Percentiles rank a stretch among this genome's conserved stretches.
These are phyloP conservation scores for Drosophila mimetica DNA, from an alignment of 2,888 invertebrate genomes.

Conservation along the genomic window DNA sequence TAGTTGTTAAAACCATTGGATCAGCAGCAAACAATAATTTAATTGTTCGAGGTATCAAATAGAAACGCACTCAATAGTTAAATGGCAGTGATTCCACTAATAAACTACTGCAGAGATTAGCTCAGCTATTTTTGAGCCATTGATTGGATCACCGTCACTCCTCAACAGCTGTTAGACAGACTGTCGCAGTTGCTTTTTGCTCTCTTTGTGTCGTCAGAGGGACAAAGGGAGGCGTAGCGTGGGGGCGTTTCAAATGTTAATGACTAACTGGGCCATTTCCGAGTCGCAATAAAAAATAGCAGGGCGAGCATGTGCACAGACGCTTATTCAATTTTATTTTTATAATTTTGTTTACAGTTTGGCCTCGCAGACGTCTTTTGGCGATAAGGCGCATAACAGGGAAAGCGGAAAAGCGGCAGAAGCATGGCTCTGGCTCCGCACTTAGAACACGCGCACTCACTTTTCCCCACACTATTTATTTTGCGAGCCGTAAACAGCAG, in stretches of 20 bases:
- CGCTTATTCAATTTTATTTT: slow-evolving; percentile 49
- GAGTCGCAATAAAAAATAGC: slow-evolving; percentile 66
- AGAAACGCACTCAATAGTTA: neutral
- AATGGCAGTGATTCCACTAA: neutral
- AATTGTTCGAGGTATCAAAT: neutral
- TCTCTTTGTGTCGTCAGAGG: slow-evolving; percentile 7
- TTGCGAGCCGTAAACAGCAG: slow-evolving; percentile 32
- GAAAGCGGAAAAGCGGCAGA: slow-evolving; percentile 30
- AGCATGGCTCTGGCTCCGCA: slow-evolving; percentile 31
- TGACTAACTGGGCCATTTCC: slow-evolving; percentile 61
- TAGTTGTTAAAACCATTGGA: neutral
- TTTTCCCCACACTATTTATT: slow-evolving; percentile 20
- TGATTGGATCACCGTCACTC: slow-evolving; percentile 10
- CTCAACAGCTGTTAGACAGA: slow-evolving; percentile 59
- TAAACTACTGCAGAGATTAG: neutral
- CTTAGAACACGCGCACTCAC: slow-evolving; percentile 52
- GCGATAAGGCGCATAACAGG: slow-evolving; percentile 55
- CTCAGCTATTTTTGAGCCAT: slow-evolving; percentile 19
- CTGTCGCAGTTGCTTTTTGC: slow-evolving; percentile 42
- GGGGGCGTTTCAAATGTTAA: slow-evolving; percentile 61
- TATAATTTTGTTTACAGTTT: slow-evolving; percentile 67
- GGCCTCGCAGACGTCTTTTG: slow-evolving; percentile 52
- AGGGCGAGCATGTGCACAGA: slow-evolving; percentile 21
- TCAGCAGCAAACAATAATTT: neutral
- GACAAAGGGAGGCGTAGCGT: slow-evolving; percentile 7